A percentile compares a stretch with the other conserved stretches of the same genome.
These are phyloP conservation scores for Maccullochella peelii DNA, from an alignment of 2,113 vertebrate species.

Conservation along the genomic window DNA sequence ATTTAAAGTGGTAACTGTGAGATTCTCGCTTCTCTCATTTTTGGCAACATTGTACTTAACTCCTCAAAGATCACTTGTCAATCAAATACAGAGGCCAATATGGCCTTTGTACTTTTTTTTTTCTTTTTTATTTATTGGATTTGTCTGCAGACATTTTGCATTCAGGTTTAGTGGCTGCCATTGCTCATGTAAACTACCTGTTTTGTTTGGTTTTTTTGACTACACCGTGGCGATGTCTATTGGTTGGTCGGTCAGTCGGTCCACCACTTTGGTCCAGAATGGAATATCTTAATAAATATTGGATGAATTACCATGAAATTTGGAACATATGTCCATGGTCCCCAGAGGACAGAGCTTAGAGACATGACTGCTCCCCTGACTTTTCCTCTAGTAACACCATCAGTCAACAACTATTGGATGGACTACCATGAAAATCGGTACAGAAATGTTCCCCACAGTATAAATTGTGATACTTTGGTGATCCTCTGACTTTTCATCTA, in stretches of 20 bases:
- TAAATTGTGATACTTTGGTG: no score
- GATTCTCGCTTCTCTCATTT: slow-evolving; percentile 23
- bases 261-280: not conserved
- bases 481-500: not conserved
- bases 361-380: not conserved
- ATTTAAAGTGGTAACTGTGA: slow-evolving; percentile 41
- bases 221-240: not conserved
- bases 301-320: not conserved
- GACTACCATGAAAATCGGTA: not conserved
- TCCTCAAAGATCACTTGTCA: slow-evolving; percentile 35
- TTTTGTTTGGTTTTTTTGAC: not conserved
- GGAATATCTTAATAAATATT: not conserved
- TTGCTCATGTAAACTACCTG: not conserved
- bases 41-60: not conserved
- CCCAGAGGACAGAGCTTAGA: not conserved
- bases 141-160: not conserved
- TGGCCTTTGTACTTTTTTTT: not conserved
- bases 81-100: slow-evolving; percentile 18
- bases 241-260: not conserved
- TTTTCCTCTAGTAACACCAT: not conserved
- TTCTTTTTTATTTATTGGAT: not conserved
- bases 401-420: not conserved
- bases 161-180: not conserved
- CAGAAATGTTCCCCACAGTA: not conserved
- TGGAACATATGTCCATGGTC: not conserved